These are phyloP conservation scores for human DNA, from an alignment of 2,113 vertebrate species.

Conservation along the genomic window DNA sequence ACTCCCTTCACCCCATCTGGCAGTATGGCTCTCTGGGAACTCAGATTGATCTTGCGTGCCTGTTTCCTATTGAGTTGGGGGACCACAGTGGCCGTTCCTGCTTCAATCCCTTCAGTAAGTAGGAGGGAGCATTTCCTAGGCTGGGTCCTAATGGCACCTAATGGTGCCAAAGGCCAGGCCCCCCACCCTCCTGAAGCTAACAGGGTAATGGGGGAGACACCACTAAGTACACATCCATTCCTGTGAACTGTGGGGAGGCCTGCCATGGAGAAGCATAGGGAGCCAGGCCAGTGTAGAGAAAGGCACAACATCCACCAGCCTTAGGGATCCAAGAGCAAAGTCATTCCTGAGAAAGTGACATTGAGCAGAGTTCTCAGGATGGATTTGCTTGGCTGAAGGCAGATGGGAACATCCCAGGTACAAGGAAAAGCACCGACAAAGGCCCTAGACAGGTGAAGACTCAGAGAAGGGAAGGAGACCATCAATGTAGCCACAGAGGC, in stretches of 20 bases:
- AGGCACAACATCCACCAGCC: rapidly evolving
- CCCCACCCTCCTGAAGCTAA: not conserved
- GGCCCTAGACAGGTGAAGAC: not conserved
- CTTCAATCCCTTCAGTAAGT: not conserved
- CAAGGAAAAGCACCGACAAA: not conserved
- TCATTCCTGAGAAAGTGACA: not conserved
- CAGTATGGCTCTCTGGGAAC: not conserved
- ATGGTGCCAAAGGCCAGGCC: no score
- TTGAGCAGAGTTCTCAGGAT: not conserved
- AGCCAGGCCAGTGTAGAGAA: no score
- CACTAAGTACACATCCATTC: no score
- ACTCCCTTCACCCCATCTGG: not conserved
- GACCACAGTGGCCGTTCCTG: not conserved
- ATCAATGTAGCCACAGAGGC: not conserved
- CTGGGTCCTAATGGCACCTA: not conserved
- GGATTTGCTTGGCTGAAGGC: not conserved
- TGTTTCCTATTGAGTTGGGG: not conserved
- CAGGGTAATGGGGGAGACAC: rapidly evolving
- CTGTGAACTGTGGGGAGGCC: no score
- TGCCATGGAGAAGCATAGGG: not conserved
- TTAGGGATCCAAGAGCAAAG: not conserved
- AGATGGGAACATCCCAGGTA: not conserved
- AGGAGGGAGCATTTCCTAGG: not conserved
- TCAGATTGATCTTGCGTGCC: not conserved
- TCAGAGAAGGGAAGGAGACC: not conserved